Base-by-base conservation (phyloP, 2,113 vertebrate species). In the Chionomys nivalis region DNA sequence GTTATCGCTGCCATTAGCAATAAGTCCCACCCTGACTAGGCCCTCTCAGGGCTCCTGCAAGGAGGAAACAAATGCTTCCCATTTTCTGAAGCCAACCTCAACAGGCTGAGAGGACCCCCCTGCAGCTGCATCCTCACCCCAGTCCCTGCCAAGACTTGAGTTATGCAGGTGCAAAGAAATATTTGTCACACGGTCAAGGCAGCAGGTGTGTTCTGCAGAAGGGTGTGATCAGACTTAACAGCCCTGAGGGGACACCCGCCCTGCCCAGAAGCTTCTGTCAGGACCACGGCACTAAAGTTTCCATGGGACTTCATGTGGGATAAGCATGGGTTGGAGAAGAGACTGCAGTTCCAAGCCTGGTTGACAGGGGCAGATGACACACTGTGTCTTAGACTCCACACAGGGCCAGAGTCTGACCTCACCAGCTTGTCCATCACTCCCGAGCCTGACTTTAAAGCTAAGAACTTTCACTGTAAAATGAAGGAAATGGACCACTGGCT, bases 351-450 rank as follows among this genome's bases (percentile, higher is more conserved):
- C 14, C 1, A 0, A 81, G 68, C 4, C 11, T 2, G 10, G 9
- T 0, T n/a, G 44, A 11, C 0, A 1, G 75, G 10, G 58, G 31
- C 83, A 58, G 17, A 3, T 7, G 33, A 63, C 1, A 0, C 1
- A 0, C 73, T 5, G 0, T 0, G 61, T 33, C 39, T 42, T 14
- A 44, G 91, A 33, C 58, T n/a, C 12, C 0, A 7, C 0, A 7
- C 3, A 1, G 24, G 65, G 3, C 85, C 10, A 17, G 86, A 55
- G 68, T 49, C 36, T 7, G 0, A 36, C 49, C 36, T 26, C 13
- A 8, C 7, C 68, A 47, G 28, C 10, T 13, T 47, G 13, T 3
- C 47, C 23, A 36, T 8, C 4, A 33, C 13, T 26, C 33, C 63
- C 47, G 55, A 23, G 70, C 33, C 1, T 0, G 0, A 14, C 58